Evolutionary conservation across 2,113 vertebrate species (phyloP), one percentile per base, ranked within the genome.

Genomic region (Neotragus pygmaeus): DNA sequence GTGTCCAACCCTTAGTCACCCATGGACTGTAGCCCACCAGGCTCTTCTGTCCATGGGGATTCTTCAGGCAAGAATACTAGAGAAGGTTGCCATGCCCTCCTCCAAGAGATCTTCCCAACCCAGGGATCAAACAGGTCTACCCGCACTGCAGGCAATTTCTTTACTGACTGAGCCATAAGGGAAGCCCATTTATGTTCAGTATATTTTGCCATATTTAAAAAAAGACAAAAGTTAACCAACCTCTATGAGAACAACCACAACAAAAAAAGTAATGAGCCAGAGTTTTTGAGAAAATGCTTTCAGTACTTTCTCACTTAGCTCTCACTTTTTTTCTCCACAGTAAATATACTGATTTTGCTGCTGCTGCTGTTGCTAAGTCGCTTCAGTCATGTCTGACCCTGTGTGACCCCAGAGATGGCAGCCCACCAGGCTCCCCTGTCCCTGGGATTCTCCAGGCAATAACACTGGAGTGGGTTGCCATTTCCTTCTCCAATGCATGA

Each of bases 91-190:
- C n/a, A 70, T 36, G 17, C 17, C 64, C 9, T 36, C 17, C 64
- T 36, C 64, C n/a, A 36, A 36, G n/a, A 36, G 64, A 70, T 36
- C 64, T 36, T 70, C n/a, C 64, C 64, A 21, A 70, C 9, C 17
- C n/a, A 70, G n/a, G 64, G 17, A 36, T 70, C 4, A 1, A 70
- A 70, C 64, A 21, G n/a, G n/a, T 70, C n/a, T 70, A 23, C 19
- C 19, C 1, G 0, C 64, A 70, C 64, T 36, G 64, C 19, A 70
- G n/a, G 17, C 0, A 0, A 15, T 70, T 36, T 70, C 17, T 36
- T 70, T 70, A 70, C 17, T 70, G n/a, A 70, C n/a, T 70, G 64
- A 36, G 64, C 19, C 64, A 70, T 19, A 36, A 70, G 17, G n/a
- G 64, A 21, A 70, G 17, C 9, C 64, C 4, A 70, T 70, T 45